phyloP scores from a whole-genome alignment of 2,113 vertebrate species.

The Salminus brasiliensis region DNA sequence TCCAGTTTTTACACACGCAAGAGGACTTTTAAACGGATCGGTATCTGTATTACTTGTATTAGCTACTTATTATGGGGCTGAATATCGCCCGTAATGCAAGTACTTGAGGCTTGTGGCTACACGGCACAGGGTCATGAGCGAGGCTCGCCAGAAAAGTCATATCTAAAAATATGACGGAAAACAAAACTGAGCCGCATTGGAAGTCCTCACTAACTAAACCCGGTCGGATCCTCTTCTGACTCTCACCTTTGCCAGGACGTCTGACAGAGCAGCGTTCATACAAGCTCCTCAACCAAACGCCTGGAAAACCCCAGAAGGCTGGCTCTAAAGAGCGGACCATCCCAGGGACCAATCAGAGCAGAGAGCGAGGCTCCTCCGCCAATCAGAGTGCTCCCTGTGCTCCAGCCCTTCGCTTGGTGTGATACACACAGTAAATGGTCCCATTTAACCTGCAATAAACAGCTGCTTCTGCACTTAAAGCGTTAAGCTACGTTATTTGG shows the following conservation, averaged over 20 bases:
- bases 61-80: no score
- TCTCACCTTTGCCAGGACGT: neutral
- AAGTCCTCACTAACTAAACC: neutral
- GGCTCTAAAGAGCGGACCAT: conserved; percentile 41
- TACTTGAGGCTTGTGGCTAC: no score
- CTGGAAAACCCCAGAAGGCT: conserved; percentile 72
- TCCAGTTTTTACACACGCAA: no score
- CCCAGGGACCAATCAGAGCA: conserved; percentile 62
- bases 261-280: no score
- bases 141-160: no score
- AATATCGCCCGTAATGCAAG: no score
- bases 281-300: conserved; percentile 66
- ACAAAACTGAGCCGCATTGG: neutral
- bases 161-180: neutral
- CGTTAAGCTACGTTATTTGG: neutral
- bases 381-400: conserved; percentile 63
- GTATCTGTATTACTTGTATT: no score
- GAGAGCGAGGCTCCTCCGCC: neutral
- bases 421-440: conserved; percentile 44
- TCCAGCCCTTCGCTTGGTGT: neutral
- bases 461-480: neutral
- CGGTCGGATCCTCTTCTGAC: neutral
- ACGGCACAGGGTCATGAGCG: neutral
- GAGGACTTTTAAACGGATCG: no score
- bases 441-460: conserved; percentile 1